Evolutionary conservation across 2,888 invertebrate species (phyloP), one percentile per base, ranked within the genome.

Genomic region (Nemoura dubitans): DNA sequence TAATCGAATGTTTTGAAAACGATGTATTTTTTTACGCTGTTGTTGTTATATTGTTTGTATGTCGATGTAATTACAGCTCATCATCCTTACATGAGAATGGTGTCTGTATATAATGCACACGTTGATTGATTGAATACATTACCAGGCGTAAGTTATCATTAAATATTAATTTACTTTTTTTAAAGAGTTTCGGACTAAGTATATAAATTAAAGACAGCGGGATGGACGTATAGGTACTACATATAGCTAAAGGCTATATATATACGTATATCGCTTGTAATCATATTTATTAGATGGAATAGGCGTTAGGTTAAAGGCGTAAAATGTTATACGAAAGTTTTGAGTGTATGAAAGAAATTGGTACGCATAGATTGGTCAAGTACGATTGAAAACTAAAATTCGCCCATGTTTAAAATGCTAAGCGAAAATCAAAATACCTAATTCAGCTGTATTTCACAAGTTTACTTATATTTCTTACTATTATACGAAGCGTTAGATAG

Each of bases 111-210:
- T n/a, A n/a, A n/a, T n/a, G n/a, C n/a, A n/a, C 36, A 36, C 59
- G 16, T 59, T 59, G 59, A 59, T 59, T 59, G 59, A 59, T 59
- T 59, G 59, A 59, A 59, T 59, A 59, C 59, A 59, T 59, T 59
- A 59, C 59, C 14, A 59, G 59, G 59, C 59, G 59, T 59, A 59
- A 59, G 59, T 59, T 59, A 59, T 59, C 59, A 59, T 59, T 59
- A 59, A 21, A 59, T 59, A 59, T 59, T 59, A 59, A 59, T 59
- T 59, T 59, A 59, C 10, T 21, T 16, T 59, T 59, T 59, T 59
- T 59, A 21, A 14, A 59, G 59, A 21, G 21, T 21, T 59, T 36
- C 36, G 59, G 21, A 7, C 21, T 59, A 59, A 59, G 59, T 59
- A 59, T 59, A 59, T 21, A 59, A 59, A 59, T 59, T 59, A 59